These are phyloP conservation scores for Drosophila triauraria DNA, from an alignment of 1,140 invertebrate species.

Conservation along the genomic window DNA sequence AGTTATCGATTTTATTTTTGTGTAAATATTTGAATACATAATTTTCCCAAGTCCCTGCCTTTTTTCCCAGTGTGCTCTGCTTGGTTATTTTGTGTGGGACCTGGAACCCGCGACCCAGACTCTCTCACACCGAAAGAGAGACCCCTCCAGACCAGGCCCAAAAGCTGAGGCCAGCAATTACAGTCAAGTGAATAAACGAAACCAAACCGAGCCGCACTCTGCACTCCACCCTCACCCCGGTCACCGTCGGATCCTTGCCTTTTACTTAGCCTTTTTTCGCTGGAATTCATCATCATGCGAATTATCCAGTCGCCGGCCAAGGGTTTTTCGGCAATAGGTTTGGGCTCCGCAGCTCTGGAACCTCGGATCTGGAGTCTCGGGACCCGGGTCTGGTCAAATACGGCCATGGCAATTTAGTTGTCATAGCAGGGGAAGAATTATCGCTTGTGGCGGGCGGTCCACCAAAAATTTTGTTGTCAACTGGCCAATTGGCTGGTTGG, in stretches of 20 bases:
- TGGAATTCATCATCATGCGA: constrained; percentile 82
- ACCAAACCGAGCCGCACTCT: constrained; percentile 29
- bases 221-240: constrained; percentile 7
- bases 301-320: constrained; percentile 63
- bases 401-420: constrained; percentile 82
- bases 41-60: too few species aligned
- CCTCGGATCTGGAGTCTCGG: not conserved
- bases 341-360: constrained; percentile 11
- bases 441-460: constrained; percentile 81
- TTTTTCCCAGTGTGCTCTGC: constrained; percentile 1
- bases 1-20: not conserved
- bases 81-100: constrained; percentile 64
- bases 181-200: constrained; percentile 72
- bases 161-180: constrained; percentile 68
- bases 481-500: constrained; percentile 65
- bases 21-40: not conserved
- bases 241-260: constrained; percentile 34
- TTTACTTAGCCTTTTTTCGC: constrained; percentile 77
- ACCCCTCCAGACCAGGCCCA: constrained; percentile 16
- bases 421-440: constrained; percentile 81
- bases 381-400: constrained; percentile 58
- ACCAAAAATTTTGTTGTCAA: constrained; percentile 84
- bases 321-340: constrained; percentile 67
- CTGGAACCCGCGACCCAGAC: constrained; percentile 54
- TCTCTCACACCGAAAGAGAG: constrained; percentile 21